Base-by-base conservation (phyloP, 2,113 vertebrate species). In the Crotophaga sulcirostris region DNA sequence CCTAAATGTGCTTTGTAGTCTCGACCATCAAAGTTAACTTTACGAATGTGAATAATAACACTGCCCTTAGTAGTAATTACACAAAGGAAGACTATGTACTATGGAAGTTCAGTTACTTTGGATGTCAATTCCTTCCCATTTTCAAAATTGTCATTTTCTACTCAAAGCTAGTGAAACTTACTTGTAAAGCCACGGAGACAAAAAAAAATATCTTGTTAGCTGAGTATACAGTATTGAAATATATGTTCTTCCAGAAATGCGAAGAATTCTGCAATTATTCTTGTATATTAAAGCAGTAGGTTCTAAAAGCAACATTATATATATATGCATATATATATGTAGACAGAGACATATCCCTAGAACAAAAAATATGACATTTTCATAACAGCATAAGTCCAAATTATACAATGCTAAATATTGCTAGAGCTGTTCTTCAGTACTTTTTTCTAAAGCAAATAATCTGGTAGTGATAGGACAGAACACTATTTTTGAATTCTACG, bases 271-370 rank as follows among this genome's bases (percentile, higher is more conserved):
- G 40, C 11, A 82, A 74, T 94, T 89, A 81, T 79, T 90, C 24
- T 64, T n/a, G 15, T 80, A 84, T 63, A 18, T 89, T 63, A 44
- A 81, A 56, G 21, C 10, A 81, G 64, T 60, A 70, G n/a, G 42
- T 96, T 97, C 93, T 96, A 81, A 96, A 96, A 96, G 24, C 47
- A 94, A 44, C 77, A 95, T 92, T 89, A 94, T 58, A 82, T 47
- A 33, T 29, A 25, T 5, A 16, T 8, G 7, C 20, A 11, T 6
- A 17, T 0, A 28, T 19, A 28, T 40, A 11, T 29, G 20, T 8
- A 56, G 15, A 85, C 16, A 58, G 18, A 77, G 16, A 38, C 3
- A 44, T 8, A 66, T 36, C 12, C 11, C 5, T 56, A 38, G 28
- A 23, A 90, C 9, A 88, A 78, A 85, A 85, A 88, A 10, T 20